Conservation (phyloP, 2,888 invertebrate genomes). For the Mystacides longicornis region DNA sequence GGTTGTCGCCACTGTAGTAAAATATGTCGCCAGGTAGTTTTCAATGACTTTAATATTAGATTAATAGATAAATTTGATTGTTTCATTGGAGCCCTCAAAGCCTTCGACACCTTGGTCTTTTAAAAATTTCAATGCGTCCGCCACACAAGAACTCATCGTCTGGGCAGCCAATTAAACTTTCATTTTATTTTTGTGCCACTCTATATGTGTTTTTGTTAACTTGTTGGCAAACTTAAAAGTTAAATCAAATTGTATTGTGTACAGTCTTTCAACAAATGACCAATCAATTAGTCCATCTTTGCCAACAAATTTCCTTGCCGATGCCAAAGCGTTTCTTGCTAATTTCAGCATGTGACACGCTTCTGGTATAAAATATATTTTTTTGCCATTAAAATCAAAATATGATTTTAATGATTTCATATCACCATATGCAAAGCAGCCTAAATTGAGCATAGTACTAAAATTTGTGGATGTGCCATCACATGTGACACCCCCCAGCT, state of each 20-base stretch:
- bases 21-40: too few relatives aligned
- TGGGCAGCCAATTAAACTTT: conserved; percentile 1
- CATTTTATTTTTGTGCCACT: neutral
- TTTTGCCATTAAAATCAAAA: neutral
- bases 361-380: neutral
- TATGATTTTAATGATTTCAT: neutral
- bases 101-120: neutral
- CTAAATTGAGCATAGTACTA: neutral
- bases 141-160: neutral
- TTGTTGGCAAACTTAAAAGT: neutral
- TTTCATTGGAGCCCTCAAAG: neutral
- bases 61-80: conserved; percentile 2
- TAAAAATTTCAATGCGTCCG: neutral
- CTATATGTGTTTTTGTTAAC: neutral
- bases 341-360: neutral
- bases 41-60: too few relatives aligned
- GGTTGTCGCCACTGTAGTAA: too few relatives aligned
- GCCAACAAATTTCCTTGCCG: neutral
- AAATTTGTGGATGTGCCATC: neutral
- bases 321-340: neutral
- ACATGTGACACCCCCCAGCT: neutral
- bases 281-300: neutral
- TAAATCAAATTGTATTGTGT: too few relatives aligned
- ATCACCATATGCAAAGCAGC: neutral
- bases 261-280: too few relatives aligned